phyloP scores from a whole-genome alignment of 2,797 vertebrate genomes.

The Apogon hyalosoma region DNA sequence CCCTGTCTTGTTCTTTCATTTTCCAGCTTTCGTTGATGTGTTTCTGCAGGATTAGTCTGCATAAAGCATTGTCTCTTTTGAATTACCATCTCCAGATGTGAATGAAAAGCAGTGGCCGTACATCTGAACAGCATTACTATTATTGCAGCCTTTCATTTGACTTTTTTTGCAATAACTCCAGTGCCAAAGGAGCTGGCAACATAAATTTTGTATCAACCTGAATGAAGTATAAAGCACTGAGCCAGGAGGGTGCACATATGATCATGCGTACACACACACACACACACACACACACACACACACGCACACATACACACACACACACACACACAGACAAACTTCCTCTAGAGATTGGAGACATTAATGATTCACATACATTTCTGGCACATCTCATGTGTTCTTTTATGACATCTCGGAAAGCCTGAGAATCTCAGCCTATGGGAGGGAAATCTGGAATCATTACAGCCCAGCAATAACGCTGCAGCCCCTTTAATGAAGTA shows the following conservation, averaged over 20 bases:
- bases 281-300: conserved; percentile 9
- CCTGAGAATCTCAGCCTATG: conserved; percentile 48
- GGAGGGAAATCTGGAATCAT: conserved; percentile 66
- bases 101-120: conserved; percentile 29
- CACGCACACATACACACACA: conserved; percentile 17
- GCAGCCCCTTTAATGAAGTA: conserved; percentile 73
- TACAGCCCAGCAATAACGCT: conserved; percentile 70
- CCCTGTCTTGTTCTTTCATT: conserved; percentile 26
- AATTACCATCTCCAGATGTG: conserved; percentile 31
- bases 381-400: conserved; percentile 65
- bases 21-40: conserved; percentile 20
- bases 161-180: conserved; percentile 67
- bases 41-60: conserved; percentile 49
- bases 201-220: conserved; percentile 79
- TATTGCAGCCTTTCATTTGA: conserved; percentile 59
- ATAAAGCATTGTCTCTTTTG: conserved; percentile 47
- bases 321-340: conserved; percentile 36
- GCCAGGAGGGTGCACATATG: conserved; percentile 22
- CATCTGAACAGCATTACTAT: conserved; percentile 51
- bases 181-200: conserved; percentile 63
- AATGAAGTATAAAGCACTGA: conserved; percentile 63
- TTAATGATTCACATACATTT: conserved; percentile 80
- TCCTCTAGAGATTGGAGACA: conserved; percentile 58
- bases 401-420: conserved; percentile 72
- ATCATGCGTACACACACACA: conserved; percentile 3